These are phyloP conservation scores for Acanthopagrus latus DNA, from an alignment of 2,797 vertebrate species.

Conservation along the genomic window DNA sequence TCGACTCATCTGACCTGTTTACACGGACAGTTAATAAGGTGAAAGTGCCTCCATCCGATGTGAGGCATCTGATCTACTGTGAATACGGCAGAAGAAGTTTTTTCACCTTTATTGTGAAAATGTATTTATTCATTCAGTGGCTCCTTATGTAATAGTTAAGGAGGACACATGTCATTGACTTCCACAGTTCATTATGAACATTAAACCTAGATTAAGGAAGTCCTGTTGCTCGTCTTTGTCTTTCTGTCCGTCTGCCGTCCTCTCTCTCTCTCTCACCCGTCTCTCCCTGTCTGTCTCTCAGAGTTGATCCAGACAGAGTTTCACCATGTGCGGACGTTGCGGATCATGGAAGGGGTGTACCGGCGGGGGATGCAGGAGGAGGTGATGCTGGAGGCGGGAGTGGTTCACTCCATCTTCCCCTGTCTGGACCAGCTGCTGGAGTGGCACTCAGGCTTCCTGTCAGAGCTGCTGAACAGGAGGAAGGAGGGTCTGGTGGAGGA, in stretches of 20 bases:
- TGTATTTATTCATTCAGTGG: too few species aligned
- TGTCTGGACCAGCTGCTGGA: slow-evolving; percentile 92
- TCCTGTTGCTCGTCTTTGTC: background rate
- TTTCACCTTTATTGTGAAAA: too few species aligned
- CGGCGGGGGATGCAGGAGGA: slow-evolving; percentile 94
- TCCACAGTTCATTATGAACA: too few species aligned
- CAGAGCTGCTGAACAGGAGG: slow-evolving; percentile 86
- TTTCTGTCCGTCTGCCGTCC: background rate
- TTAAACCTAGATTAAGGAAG: too few species aligned
- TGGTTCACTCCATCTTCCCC: slow-evolving; percentile 92
- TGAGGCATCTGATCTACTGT: too few species aligned
- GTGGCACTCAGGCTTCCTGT: slow-evolving; percentile 89
- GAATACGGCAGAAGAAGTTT: too few species aligned
- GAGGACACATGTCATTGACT: too few species aligned
- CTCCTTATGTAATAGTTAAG: too few species aligned
- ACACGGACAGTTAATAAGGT: too few species aligned
- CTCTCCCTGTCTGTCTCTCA: slow-evolving; percentile 51
- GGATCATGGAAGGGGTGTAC: slow-evolving; percentile 94
- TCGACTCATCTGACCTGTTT: too few species aligned
- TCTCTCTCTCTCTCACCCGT: too few species aligned
- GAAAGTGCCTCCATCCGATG: too few species aligned
- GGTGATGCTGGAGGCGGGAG: slow-evolving; percentile 89
- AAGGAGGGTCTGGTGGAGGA: slow-evolving; percentile 85
- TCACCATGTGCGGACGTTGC: slow-evolving; percentile 92
- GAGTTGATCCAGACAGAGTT: slow-evolving; percentile 97